Conservation (phyloP, 2,888 invertebrate genomes). For the Cosmia trapezina region DNA sequence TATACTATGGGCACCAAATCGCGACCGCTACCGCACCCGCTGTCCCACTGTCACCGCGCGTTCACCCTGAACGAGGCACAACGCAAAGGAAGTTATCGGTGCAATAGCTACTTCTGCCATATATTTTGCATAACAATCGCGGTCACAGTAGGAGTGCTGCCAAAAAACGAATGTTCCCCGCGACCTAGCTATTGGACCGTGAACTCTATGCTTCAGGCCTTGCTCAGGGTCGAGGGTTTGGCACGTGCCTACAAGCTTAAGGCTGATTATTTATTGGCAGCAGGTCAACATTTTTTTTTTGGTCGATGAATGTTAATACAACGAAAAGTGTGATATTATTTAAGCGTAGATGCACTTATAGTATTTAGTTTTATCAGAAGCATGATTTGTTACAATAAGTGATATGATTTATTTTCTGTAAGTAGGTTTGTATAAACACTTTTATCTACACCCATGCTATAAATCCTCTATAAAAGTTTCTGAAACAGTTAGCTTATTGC, state of each 20-base stretch:
- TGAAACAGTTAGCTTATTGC: no score
- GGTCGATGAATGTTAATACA: neutral
- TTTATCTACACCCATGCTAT: no score
- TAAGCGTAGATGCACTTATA: neutral
- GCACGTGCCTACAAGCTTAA: constrained; percentile 22
- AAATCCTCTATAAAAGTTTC: no score
- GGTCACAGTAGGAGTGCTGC: constrained; percentile 38
- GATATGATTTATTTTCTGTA: no score
- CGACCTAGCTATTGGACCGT: constrained; percentile 44
- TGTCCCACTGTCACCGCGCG: no score
- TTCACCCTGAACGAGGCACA: neutral
- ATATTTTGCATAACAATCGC: constrained; percentile 53
- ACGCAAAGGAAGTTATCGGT: constrained; percentile 43
- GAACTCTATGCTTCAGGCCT: constrained; percentile 39
- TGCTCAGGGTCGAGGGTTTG: constrained; percentile 43
- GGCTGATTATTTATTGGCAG: constrained; percentile 10
- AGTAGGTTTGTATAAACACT: no score
- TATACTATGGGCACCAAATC: neutral
- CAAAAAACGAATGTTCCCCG: constrained; percentile 38
- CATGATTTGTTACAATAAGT: no score
- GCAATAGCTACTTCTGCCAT: constrained; percentile 36
- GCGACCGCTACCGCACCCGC: neutral
- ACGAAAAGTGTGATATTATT: neutral
- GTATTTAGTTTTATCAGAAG: no score
- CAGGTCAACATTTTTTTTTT: constrained; percentile 4